These are phyloP conservation scores for Agrypnus murinus DNA, from an alignment of 2,888 invertebrate species.

Conservation along the genomic window DNA sequence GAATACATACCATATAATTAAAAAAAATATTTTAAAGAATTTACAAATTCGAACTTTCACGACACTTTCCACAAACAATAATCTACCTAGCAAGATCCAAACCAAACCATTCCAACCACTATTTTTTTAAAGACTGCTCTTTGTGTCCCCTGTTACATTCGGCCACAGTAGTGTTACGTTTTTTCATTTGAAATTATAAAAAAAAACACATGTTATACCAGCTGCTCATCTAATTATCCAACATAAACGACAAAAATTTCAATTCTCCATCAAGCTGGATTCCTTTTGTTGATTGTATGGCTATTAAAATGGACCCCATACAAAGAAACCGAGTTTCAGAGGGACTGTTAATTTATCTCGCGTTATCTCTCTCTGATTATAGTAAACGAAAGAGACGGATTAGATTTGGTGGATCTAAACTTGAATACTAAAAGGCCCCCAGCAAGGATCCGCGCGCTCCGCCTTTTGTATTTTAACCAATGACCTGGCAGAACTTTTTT, in stretches of 20 bases:
- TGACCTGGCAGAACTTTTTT: slow-evolving; percentile 52
- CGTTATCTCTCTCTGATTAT: slow-evolving; percentile 38
- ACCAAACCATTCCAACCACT: slow-evolving; percentile 55
- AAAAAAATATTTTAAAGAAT: too few species aligned
- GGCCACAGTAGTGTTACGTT: slow-evolving; percentile 69
- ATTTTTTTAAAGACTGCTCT: slow-evolving; percentile 64
- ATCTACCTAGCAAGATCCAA: too few species aligned
- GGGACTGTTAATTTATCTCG: slow-evolving; percentile 43
- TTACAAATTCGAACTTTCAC: too few species aligned
- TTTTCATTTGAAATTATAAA: slow-evolving; percentile 68
- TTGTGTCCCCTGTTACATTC: slow-evolving; percentile 64
- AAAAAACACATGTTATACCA: slow-evolving; percentile 70
- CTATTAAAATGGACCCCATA: slow-evolving; percentile 71
- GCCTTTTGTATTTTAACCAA: slow-evolving; percentile 59
- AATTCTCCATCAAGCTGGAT: slow-evolving; percentile 53
- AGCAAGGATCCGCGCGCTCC: slow-evolving; percentile 65
- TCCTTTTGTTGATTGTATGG: slow-evolving; percentile 63
- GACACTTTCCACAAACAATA: too few species aligned
- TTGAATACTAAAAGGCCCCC: slow-evolving; percentile 64
- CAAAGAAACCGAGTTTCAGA: slow-evolving; percentile 64
- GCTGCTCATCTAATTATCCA: slow-evolving; percentile 58
- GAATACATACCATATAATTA: too few species aligned
- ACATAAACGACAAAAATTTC: slow-evolving; percentile 41
- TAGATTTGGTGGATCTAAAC: slow-evolving; percentile 55
- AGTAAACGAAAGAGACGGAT: slow-evolving; percentile 38